These are phyloP conservation scores for Hydrolagus colliei DNA, from an alignment of 2,797 vertebrate genomes.

Conservation along the genomic window DNA sequence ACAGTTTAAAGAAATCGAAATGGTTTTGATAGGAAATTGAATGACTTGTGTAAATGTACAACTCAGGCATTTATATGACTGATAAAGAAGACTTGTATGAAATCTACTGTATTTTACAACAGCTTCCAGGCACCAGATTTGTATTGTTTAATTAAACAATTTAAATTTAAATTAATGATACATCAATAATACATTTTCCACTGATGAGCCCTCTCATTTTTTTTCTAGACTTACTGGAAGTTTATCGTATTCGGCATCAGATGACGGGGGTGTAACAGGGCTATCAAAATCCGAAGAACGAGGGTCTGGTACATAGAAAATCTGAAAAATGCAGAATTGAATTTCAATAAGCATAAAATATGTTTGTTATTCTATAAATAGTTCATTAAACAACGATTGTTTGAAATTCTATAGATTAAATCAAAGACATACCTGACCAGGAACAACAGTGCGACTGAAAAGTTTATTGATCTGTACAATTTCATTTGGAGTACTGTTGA, in stretches of 20 bases:
- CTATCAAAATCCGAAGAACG: conserved; percentile 48
- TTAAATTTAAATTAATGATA: too few relatives aligned
- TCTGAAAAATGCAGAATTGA: conserved; percentile 42
- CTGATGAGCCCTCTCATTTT: too few relatives aligned
- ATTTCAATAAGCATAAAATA: neutral
- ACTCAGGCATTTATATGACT: too few relatives aligned
- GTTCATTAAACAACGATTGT: too few relatives aligned
- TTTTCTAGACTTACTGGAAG: conserved; percentile 55
- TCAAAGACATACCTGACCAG: conserved; percentile 76
- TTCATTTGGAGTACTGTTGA: conserved; percentile 92
- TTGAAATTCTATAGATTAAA: too few relatives aligned
- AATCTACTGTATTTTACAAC: neutral
- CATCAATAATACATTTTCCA: too few relatives aligned
- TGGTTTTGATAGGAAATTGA: too few relatives aligned
- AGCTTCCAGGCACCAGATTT: neutral
- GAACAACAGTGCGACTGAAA: conserved; percentile 81
- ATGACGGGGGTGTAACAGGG: conserved; percentile 58
- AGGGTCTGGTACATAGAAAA: conserved; percentile 62
- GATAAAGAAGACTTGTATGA: neutral
- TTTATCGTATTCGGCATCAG: conserved; percentile 67
- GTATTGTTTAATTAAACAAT: too few relatives aligned
- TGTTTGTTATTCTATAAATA: neutral
- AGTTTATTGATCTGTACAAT: conserved; percentile 92
- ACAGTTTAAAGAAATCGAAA: too few relatives aligned
- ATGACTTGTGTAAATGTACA: too few relatives aligned